Conservation (phyloP, 2,113 vertebrate species). For the Oryzias woworae region DNA sequence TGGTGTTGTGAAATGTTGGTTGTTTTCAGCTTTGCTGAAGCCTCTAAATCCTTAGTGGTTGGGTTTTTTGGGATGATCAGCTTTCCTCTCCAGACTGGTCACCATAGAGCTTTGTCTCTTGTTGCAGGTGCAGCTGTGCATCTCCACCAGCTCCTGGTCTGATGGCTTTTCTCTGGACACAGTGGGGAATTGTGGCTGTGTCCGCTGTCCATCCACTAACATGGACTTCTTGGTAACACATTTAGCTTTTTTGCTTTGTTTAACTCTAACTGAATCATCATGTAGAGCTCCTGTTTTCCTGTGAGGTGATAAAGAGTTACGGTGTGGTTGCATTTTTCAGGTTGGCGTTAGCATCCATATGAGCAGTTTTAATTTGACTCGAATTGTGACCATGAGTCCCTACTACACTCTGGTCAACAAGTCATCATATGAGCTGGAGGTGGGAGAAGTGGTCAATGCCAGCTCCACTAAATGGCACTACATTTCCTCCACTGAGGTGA, state of each 20-base stretch:
- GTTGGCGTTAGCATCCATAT: constrained; percentile 94
- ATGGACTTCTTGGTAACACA: constrained; percentile 88
- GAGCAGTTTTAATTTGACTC: constrained; percentile 93
- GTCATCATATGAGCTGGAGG: constrained; percentile 89
- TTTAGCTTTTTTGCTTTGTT: no score
- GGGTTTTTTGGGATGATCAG: no score
- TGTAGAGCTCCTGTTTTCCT: no score
- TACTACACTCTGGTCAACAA: constrained; percentile 94
- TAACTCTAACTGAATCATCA: no score
- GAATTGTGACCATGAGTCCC: constrained; percentile 91
- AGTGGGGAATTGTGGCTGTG: constrained; percentile 94
- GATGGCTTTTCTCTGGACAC: constrained; percentile 92
- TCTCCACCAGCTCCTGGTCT: constrained; percentile 94
- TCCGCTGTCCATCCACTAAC: constrained; percentile 84
- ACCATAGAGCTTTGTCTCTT: background rate
- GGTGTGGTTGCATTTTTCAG: constrained; percentile 65
- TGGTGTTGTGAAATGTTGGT: no score
- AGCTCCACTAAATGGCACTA: constrained; percentile 86
- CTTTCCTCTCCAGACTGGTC: no score
- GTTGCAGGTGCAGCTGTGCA: constrained; percentile 87
- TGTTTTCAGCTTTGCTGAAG: no score
- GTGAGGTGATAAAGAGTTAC: background rate
- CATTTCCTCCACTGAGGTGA: constrained; percentile 85
- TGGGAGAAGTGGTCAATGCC: constrained; percentile 83
- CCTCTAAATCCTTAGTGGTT: no score